Evolutionary conservation across 2,113 vertebrate species (phyloP), one percentile per base, ranked within the genome.

Genomic region (Cheirogaleus medius): DNA sequence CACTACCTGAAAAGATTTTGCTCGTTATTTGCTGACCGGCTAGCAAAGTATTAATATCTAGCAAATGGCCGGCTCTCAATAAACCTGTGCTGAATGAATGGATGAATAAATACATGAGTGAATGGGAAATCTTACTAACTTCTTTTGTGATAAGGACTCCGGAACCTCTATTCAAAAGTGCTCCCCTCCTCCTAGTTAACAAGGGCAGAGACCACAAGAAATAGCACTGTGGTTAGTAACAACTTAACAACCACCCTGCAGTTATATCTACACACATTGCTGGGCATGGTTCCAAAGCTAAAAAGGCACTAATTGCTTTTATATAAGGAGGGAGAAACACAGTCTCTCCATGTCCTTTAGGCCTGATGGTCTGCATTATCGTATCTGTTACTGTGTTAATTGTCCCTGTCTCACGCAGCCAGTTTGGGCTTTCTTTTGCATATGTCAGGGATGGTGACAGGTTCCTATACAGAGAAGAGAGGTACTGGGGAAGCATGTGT

Each of bases 251-350:
- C 29, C 94, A 90, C 29, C 60, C 39, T 74, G 81, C 47, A 34
- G 78, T 88, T 96, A 63, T 49, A 93, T 47, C n/a, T 23, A 92
- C 97, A 97, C 90, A 95, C 85, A 47, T 21, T 12, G 52, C 95
- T 77, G 95, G 97, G 97, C 97, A 95, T 44, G 23, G 29, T 60
- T 97, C 98, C 96, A 98, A 96, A 95, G 77, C 81, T 94, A 74
- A 97, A 98, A 97, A 96, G 97, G 94, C 96, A 98, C 95, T 94
- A 97, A 97, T 94, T 1, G 9, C 96, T 97, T 97, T 98, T 87
- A 18, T 74, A 81, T 94, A 91, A 98, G 96, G 96, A 98, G 97
- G 64, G 73, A 77, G 95, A 91, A 93, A 80, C 3, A 0, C 63
- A 58, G 94, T 87, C 87, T 63, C 77, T 91, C 49, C 25, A 44